Percentiles rank a stretch among this genome's conserved stretches.
Evolutionary conservation across 2,113 vertebrate genomes (phyloP).

Genomic region (Malurus cyaneus): DNA sequence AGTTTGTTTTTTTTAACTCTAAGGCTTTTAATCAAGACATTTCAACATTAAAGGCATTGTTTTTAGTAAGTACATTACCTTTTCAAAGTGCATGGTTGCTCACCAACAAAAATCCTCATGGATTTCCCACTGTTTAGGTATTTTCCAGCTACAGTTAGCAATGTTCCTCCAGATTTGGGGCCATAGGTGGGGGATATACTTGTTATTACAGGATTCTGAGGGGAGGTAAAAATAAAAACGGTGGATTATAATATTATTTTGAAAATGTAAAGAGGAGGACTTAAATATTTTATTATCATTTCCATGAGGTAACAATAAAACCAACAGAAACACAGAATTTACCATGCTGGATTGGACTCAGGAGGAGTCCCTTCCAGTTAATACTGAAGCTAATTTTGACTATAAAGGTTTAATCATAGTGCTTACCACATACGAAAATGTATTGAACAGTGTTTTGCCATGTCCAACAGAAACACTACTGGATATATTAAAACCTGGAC

Average conservation of each 20-base stretch:
- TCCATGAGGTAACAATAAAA: background rate
- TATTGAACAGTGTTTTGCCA: slow-evolving; percentile 71
- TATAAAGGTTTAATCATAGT: background rate
- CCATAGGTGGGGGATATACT: slow-evolving; percentile 90
- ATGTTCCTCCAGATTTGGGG: slow-evolving; percentile 89
- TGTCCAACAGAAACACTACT: slow-evolving; percentile 83
- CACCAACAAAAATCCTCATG: slow-evolving; percentile 84
- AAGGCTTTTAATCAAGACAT: background rate
- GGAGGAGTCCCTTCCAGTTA: background rate
- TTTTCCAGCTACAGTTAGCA: slow-evolving; percentile 87
- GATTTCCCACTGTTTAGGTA: slow-evolving; percentile 86
- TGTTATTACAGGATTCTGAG: slow-evolving; percentile 85
- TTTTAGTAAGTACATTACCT: slow-evolving; percentile 74
- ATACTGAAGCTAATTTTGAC: background rate
- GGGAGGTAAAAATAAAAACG: slow-evolving; percentile 8
- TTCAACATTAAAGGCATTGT: background rate
- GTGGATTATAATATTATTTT: background rate
- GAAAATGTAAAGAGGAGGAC: background rate
- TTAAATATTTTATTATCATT: background rate
- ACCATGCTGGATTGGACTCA: background rate
- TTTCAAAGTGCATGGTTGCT: slow-evolving; percentile 82
- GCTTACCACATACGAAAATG: slow-evolving; percentile 92
- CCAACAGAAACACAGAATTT: background rate
- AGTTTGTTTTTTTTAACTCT: background rate
- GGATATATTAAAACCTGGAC: slow-evolving; percentile 75